phyloP scores from a whole-genome alignment of 2,888 invertebrate genomes.

The Melanostoma scalare region DNA sequence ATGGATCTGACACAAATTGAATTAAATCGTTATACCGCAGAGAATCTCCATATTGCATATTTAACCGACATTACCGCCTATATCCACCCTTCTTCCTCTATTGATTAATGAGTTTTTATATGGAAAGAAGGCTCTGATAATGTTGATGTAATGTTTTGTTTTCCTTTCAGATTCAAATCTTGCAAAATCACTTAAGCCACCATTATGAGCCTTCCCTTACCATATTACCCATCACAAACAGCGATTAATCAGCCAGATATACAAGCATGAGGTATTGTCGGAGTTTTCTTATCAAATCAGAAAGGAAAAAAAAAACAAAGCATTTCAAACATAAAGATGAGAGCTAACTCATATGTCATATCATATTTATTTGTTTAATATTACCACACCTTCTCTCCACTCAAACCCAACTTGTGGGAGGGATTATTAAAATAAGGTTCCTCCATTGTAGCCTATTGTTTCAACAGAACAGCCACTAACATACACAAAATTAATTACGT shows the following conservation, averaged over 20 bases:
- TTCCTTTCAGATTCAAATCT: constrained; percentile 42
- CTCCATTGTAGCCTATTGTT: too few relatives aligned
- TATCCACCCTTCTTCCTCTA: background rate
- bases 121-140: background rate
- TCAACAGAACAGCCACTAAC: background rate
- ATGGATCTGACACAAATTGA: background rate
- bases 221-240: background rate
- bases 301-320: background rate
- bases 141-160: constrained; percentile 8
- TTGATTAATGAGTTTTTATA: constrained; percentile 20
- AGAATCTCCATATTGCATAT: background rate
- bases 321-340: background rate
- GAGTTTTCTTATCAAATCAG: background rate
- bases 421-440: too few relatives aligned
- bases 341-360: too few relatives aligned
- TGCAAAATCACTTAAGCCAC: constrained; percentile 32
- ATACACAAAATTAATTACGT: constrained; percentile 28
- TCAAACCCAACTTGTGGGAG: too few relatives aligned
- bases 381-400: too few relatives aligned
- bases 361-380: too few relatives aligned
- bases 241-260: constrained; percentile 31
- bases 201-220: constrained; percentile 15
- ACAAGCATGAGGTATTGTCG: background rate
- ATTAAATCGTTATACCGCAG: too few relatives aligned
- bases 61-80: background rate